Evolutionary conservation across 2,113 vertebrate genomes (phyloP), one percentile per base, ranked within the genome.

Genomic region (Paracanthobrama guichenoti): DNA sequence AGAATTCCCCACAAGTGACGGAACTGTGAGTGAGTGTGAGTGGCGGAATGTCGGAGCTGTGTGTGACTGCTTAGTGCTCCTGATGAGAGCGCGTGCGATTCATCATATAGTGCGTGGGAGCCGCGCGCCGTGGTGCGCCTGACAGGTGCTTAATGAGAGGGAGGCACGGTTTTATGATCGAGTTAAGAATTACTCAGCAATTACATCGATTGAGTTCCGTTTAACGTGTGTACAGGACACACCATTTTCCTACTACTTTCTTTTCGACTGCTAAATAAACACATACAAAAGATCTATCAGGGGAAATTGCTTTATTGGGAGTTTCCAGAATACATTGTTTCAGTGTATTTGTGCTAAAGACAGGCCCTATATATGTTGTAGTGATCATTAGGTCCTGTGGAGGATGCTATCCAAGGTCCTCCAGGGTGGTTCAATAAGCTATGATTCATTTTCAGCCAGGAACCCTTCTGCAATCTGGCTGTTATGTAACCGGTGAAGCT

Each of bases 101-200:
- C 20, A 78, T 78, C 20, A 78, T 60, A 35, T 78, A 39, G 55
- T 59, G 75, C 53, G 75, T 59, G 55, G 75, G 75, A 59, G 75
- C 53, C 22, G 53, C 48, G 74, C 28, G 73, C 50, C 6, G 20
- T 22, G 31, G 53, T 42, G 55, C 31, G 31, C 53, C 35, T 39
- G 75, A 16, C 75, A 78, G 55, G 22, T 59, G 13, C 28, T 39
- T 59, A 78, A 59, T 60, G 75, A 44, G 20, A 59, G 31, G 74
- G 22, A 78, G 31, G 22, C 28, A 18, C 28, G 14, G 31, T 53
- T 78, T 42, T 59, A 76, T 69, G 1, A 55, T 55, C 50, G 46
- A 60, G 18, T 24, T 12, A 57, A 59, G 31, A 42, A 60, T 42
- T 78, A 59, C 22, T 77, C 53, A 39, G 53, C 75, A n/a, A n/a